These are phyloP conservation scores for Pluvialis apricaria DNA, from an alignment of 2,113 vertebrate genomes.

Conservation along the genomic window DNA sequence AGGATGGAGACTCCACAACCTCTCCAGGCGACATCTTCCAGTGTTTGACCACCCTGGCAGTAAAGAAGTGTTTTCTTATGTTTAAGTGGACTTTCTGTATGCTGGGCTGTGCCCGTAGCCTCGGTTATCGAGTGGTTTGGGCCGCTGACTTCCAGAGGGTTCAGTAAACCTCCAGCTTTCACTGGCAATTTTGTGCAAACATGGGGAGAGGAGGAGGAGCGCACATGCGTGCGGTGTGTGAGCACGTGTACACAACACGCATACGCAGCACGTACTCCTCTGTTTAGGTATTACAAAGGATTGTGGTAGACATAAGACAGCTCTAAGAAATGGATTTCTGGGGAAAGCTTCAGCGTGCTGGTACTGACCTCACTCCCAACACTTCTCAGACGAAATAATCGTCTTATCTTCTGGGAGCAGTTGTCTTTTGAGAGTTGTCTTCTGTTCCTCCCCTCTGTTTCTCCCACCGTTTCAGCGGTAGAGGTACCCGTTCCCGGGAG, in stretches of 20 bases:
- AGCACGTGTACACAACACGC: accelerated
- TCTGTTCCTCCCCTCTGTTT: not conserved
- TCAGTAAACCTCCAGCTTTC: not conserved
- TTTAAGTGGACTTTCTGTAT: not conserved
- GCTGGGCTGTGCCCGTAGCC: not conserved
- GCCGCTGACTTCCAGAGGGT: not conserved
- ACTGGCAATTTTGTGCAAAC: not conserved
- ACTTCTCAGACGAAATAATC: not conserved
- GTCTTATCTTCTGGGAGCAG: not conserved
- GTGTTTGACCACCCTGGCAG: not conserved
- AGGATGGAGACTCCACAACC: not conserved
- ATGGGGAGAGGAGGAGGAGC: not conserved
- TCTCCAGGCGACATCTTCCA: not conserved
- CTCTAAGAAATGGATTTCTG: not conserved
- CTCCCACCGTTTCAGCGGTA: no score
- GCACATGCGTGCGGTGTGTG: not conserved
- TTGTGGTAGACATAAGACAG: accelerated
- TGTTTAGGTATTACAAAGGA: not conserved
- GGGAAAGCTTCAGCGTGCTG: no score
- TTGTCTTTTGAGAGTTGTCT: no score
- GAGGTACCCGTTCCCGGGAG: not conserved
- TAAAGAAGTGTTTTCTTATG: no score
- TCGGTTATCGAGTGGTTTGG: not conserved
- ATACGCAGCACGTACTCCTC: accelerated
- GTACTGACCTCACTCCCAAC: not conserved